These are phyloP conservation scores for Lepetodrilus schrolli DNA, from an alignment of 2,888 invertebrate species.

Conservation along the genomic window DNA sequence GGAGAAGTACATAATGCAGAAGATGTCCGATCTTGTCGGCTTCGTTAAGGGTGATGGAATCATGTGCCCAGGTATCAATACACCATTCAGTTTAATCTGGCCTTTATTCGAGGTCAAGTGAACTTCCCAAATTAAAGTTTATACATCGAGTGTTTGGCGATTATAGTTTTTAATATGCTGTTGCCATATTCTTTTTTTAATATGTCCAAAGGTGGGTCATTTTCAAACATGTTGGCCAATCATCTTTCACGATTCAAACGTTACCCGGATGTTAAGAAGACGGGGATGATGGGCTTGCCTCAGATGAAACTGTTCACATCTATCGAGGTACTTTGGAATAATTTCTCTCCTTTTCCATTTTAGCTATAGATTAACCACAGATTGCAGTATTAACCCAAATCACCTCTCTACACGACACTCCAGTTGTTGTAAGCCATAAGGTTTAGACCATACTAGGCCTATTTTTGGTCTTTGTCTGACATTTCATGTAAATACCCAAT, in stretches of 20 bases:
- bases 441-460: too few relatives aligned
- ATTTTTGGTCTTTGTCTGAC: too few relatives aligned
- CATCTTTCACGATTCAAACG: constrained; percentile 86
- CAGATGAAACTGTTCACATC: constrained; percentile 88
- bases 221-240: constrained; percentile 93
- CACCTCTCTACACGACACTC: too few relatives aligned
- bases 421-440: too few relatives aligned
- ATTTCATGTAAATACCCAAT: too few relatives aligned
- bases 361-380: too few relatives aligned
- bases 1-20: constrained; percentile 63
- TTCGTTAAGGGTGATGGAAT: constrained; percentile 64
- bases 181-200: neutral
- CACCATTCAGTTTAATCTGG: neutral
- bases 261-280: constrained; percentile 84
- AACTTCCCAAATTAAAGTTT: neutral
- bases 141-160: too few relatives aligned
- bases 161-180: too few relatives aligned
- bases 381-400: too few relatives aligned
- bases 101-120: neutral
- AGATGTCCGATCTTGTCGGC: constrained; percentile 59
- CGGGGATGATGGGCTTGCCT: constrained; percentile 83
- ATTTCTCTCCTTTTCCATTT: too few relatives aligned
- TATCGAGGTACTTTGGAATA: constrained; percentile 89
- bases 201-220: constrained; percentile 83
- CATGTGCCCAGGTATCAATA: constrained; percentile 70